Evolutionary conservation across 2,797 vertebrate genomes (phyloP).

Genomic region (Microchirus variegatus): DNA sequence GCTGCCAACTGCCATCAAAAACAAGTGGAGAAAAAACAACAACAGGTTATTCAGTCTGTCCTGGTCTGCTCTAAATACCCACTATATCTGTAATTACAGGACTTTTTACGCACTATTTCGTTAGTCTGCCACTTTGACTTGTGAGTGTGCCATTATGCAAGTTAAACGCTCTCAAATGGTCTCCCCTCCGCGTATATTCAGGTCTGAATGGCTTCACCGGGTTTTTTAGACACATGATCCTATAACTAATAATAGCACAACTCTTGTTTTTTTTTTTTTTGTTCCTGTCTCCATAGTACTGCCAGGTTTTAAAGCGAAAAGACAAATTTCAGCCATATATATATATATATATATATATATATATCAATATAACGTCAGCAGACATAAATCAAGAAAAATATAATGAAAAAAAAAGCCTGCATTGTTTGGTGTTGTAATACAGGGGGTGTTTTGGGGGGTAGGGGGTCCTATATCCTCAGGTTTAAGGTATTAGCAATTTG

Average conservation of each 20-base stretch:
- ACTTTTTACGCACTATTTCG: conserved; percentile 44
- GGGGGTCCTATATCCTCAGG: conserved; percentile 79
- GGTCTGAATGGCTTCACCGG: conserved; percentile 59
- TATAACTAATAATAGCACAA: conserved; percentile 82
- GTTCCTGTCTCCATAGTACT: conserved; percentile 76
- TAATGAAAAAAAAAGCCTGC: conserved; percentile 47
- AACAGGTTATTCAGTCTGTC: conserved; percentile 41
- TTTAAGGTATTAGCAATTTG: conserved; percentile 67
- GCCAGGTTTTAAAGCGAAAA: conserved; percentile 61
- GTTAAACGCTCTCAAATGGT: conserved; percentile 52
- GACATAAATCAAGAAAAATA: conserved; percentile 54
- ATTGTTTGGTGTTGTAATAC: conserved; percentile 80
- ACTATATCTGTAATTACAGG: conserved; percentile 28
- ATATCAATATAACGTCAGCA: conserved; percentile 3
- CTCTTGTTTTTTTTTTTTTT: conserved; percentile 68
- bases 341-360: conserved; percentile 43
- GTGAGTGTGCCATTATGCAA: conserved; percentile 72
- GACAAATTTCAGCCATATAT: conserved; percentile 58
- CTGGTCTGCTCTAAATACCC: conserved; percentile 50
- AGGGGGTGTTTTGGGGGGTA: conserved; percentile 76
- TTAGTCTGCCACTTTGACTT: conserved; percentile 47
- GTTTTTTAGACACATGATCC: conserved; percentile 65
- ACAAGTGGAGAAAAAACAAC: conserved; percentile 50
- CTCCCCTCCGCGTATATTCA: conserved; percentile 33
- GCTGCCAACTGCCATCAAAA: conserved; percentile 85